These are phyloP conservation scores for Pammene aurita DNA, from an alignment of 2,888 invertebrate genomes.

Conservation along the genomic window DNA sequence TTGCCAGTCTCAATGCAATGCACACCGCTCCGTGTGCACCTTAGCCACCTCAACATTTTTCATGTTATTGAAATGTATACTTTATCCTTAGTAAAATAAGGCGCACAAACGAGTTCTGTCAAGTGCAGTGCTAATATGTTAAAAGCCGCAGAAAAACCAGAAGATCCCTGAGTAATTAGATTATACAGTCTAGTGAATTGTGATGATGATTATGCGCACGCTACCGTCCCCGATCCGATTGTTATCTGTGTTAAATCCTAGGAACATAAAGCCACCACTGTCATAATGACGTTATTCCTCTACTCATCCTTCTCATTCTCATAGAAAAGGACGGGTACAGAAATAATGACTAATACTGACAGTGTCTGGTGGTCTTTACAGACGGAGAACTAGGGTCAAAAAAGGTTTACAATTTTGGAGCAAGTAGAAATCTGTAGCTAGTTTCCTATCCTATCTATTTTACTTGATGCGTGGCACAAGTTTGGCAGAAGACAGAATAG, in stretches of 20 bases:
- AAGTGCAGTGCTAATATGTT: not conserved
- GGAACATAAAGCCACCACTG: not conserved
- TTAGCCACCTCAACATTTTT: not conserved
- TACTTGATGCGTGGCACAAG: too few species aligned
- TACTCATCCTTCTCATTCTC: too few species aligned
- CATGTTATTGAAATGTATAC: not conserved
- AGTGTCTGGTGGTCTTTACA: too few species aligned
- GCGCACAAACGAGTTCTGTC: not conserved
- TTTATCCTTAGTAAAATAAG: not conserved
- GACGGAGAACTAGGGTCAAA: too few species aligned
- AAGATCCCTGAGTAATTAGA: slow-evolving; percentile 37
- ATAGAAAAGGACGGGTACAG: too few species aligned
- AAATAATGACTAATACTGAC: too few species aligned
- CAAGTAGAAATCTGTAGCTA: too few species aligned
- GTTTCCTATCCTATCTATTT: too few species aligned
- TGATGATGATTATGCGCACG: slow-evolving; percentile 25
- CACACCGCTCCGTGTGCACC: not conserved
- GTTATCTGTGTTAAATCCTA: slow-evolving; percentile 30
- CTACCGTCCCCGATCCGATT: slow-evolving; percentile 36
- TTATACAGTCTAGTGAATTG: slow-evolving; percentile 35
- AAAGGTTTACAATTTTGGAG: too few species aligned
- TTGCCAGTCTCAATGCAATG: not conserved
- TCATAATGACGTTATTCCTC: too few species aligned
- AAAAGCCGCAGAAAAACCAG: slow-evolving; percentile 7
- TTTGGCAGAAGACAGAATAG: too few species aligned